Conservation (phyloP, 1,140 invertebrate genomes). For the Mactra quadrangularis region DNA sequence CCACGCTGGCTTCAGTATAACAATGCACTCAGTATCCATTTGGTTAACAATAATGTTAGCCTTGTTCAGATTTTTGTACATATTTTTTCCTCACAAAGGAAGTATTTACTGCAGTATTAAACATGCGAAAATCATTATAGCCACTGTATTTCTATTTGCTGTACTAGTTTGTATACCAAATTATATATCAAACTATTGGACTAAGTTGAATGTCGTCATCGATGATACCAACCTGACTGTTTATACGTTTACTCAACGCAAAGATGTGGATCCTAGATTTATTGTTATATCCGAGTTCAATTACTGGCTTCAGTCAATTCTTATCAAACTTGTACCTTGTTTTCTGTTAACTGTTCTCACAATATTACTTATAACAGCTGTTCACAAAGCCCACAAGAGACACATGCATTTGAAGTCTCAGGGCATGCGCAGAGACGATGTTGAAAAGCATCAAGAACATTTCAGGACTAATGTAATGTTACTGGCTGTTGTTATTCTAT, state of each 20-base stretch:
- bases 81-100: conserved; percentile 90
- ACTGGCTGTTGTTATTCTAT: conserved; percentile 92
- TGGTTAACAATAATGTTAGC: conserved; percentile 96
- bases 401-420: conserved; percentile 79
- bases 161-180: conserved; percentile 91
- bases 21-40: conserved; percentile 96
- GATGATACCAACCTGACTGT: conserved; percentile 24
- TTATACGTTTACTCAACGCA: conserved; percentile 29
- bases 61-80: conserved; percentile 96
- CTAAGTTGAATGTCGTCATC: neutral
- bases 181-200: conserved; percentile 85
- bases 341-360: conserved; percentile 84
- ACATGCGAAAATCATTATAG: conserved; percentile 89
- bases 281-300: conserved; percentile 70
- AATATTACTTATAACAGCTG: conserved; percentile 83
- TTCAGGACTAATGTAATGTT: conserved; percentile 96
- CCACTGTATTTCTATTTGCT: conserved; percentile 89
- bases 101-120: conserved; percentile 89
- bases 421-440: conserved; percentile 77
- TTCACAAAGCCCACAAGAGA: conserved; percentile 83
- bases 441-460: conserved; percentile 84
- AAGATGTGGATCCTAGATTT: conserved; percentile 19
- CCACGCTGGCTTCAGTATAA: conserved; percentile 88
- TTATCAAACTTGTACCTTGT: conserved; percentile 84
- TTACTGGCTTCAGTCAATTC: conserved; percentile 80